Percentiles rank a stretch among this genome's conserved stretches.
Evolutionary conservation across 2,888 invertebrate species (phyloP).

Genomic region (Apomyelois bistriatella): DNA sequence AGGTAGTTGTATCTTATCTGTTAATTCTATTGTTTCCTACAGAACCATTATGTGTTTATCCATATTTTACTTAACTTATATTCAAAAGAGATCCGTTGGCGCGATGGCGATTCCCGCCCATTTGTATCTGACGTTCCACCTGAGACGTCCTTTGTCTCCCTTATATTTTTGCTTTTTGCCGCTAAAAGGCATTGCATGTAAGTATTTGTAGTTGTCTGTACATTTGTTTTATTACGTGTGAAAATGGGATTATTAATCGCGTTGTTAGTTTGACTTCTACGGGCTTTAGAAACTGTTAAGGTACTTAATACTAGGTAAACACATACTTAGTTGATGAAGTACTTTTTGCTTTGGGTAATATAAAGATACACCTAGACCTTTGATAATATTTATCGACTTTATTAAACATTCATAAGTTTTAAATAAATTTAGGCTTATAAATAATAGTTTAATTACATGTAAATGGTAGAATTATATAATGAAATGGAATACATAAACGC

Average conservation of each 20-base stretch:
- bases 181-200: conserved; percentile 25
- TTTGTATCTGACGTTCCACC: conserved; percentile 60
- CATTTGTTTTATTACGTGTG: neutral
- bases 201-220: conserved; percentile 23
- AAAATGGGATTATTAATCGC: neutral
- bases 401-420: no score
- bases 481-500: no score
- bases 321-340: no score
- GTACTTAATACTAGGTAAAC: no score
- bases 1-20: no score
- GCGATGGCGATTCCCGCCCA: conserved; percentile 41
- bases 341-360: no score
- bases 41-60: neutral
- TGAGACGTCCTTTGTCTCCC: conserved; percentile 52
- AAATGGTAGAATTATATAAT: no score
- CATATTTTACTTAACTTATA: neutral
- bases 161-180: conserved; percentile 24
- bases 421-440: no score
- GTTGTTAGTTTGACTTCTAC: neutral
- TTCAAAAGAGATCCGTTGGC: conserved; percentile 33
- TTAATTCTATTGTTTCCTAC: no score
- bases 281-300: neutral
- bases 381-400: no score
- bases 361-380: no score
- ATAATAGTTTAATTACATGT: no score